phyloP scores from a whole-genome alignment of 2,113 vertebrate genomes.

The Bufo bufo region DNA sequence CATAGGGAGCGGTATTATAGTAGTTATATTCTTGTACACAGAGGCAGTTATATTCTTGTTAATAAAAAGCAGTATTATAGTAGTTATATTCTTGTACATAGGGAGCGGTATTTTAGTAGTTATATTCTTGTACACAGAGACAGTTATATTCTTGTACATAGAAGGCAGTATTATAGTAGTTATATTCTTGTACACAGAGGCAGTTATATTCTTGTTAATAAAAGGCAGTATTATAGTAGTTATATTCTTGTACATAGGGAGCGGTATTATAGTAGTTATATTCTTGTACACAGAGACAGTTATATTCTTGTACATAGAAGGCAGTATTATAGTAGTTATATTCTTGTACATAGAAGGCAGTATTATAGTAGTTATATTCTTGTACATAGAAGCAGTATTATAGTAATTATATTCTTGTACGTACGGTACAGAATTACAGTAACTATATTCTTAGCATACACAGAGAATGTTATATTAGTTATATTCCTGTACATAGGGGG shows the following conservation, averaged over 20 bases:
- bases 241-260: not conserved
- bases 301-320: not conserved
- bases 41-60: not conserved
- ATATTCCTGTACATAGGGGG: not conserved
- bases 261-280: conserved; percentile 12
- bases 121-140: not conserved
- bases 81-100: conserved; percentile 5
- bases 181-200: not conserved
- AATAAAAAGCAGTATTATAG: conserved; percentile 15
- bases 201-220: no score
- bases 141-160: not conserved
- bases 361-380: conserved; percentile 10
- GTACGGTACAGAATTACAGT: not conserved
- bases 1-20: not conserved
- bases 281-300: not conserved
- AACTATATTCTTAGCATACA: not conserved
- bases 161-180: not conserved
- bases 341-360: not conserved
- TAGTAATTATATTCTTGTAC: conserved; percentile 4
- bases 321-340: no score
- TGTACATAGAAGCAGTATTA: conserved; percentile 1
- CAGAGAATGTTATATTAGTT: not conserved
- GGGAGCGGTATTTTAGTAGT: not conserved
- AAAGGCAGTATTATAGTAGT: conserved; percentile 16
- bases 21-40: conserved; percentile 1